These are phyloP conservation scores for Lasioglossum morio DNA, from an alignment of 2,888 invertebrate species.

Conservation along the genomic window DNA sequence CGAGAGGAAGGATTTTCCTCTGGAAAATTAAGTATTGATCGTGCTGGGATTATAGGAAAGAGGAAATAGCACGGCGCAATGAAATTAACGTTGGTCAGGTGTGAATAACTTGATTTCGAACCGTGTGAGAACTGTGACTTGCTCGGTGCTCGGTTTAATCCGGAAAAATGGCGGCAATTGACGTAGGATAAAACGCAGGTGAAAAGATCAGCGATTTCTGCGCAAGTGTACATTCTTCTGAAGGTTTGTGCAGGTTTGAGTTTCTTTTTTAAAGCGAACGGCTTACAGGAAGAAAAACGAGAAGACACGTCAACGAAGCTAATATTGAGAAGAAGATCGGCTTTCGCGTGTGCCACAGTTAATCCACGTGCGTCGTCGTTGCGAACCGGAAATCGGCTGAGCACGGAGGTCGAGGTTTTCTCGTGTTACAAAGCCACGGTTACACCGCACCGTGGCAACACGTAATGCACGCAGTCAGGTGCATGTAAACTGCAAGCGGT, in stretches of 20 bases:
- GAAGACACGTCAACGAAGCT: not conserved
- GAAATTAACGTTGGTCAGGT: too few species aligned
- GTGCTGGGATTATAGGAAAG: too few species aligned
- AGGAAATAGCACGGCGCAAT: too few species aligned
- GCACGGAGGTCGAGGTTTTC: conserved; percentile 57
- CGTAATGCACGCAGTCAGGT: conserved; percentile 18
- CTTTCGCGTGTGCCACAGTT: conserved; percentile 24
- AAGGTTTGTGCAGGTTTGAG: not conserved
- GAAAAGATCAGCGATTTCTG: too few species aligned
- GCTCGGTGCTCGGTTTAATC: too few species aligned
- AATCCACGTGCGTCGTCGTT: conserved; percentile 20
- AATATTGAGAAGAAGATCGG: conserved; percentile 12
- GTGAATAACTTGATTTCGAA: too few species aligned
- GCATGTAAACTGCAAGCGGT: not conserved
- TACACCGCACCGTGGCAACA: conserved; percentile 13
- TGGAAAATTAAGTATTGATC: not conserved
- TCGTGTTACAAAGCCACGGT: conserved; percentile 58
- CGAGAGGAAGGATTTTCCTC: not conserved
- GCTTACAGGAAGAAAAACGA: not conserved
- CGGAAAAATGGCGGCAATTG: too few species aligned
- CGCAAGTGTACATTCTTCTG: too few species aligned
- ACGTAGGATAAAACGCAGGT: too few species aligned
- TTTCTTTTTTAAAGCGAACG: not conserved
- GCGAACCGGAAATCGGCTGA: conserved; percentile 55
- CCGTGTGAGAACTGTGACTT: too few species aligned